These are phyloP conservation scores for Rhynchonycteris naso DNA, from an alignment of 2,797 vertebrate species.

Conservation along the genomic window DNA sequence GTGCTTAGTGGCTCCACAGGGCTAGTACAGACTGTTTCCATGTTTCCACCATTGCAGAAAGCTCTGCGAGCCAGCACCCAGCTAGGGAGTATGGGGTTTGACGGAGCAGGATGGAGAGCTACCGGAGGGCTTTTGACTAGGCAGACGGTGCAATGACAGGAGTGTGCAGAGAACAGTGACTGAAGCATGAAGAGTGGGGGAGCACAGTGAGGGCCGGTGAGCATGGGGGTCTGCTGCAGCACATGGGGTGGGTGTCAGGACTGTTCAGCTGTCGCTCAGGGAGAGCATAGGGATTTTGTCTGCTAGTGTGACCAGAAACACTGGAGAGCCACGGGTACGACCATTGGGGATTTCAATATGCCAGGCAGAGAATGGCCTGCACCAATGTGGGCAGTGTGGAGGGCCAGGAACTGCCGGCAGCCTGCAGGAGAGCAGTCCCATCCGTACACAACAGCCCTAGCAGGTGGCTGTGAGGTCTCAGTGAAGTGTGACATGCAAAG, in stretches of 20 bases:
- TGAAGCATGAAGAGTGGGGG: rapidly evolving
- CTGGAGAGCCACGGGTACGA: not conserved
- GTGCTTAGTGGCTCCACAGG: not conserved
- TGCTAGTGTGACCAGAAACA: not conserved
- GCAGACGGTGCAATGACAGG: not conserved
- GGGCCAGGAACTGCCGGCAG: not conserved
- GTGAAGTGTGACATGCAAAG: not conserved
- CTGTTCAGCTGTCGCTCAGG: not conserved
- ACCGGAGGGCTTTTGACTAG: not conserved
- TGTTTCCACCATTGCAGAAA: not conserved
- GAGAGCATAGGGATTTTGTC: too few relatives aligned
- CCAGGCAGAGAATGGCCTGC: not conserved
- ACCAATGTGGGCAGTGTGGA: rapidly evolving
- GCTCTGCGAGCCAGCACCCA: not conserved
- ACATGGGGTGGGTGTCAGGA: rapidly evolving
- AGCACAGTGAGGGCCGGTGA: not conserved
- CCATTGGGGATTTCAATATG: rapidly evolving
- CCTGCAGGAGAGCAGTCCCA: not conserved
- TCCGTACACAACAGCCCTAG: not conserved
- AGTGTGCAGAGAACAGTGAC: not conserved
- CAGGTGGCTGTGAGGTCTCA: too few relatives aligned
- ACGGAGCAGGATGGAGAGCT: not conserved
- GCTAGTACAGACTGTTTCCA: not conserved
- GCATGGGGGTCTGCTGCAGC: rapidly evolving
- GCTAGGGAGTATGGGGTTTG: rapidly evolving